Conservation (phyloP, 2,797 vertebrate species). For the Rhynchotus rufescens region DNA sequence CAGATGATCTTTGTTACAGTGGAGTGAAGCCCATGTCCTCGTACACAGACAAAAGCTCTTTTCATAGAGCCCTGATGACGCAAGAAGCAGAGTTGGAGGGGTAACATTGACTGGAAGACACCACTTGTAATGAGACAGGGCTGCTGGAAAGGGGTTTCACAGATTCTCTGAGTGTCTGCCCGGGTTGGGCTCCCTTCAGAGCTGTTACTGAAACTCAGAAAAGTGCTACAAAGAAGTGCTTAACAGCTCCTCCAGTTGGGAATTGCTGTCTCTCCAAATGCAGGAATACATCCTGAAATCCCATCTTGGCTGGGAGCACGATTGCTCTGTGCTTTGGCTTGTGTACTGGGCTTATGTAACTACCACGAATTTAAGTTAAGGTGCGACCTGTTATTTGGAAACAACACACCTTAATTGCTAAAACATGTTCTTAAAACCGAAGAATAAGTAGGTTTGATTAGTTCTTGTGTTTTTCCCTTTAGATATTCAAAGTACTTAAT, state of each 20-base stretch:
- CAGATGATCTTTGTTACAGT: background rate
- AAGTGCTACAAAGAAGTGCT: background rate
- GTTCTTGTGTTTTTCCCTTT: background rate
- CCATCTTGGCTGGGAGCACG: background rate
- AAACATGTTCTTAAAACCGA: background rate
- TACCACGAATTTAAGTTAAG: background rate
- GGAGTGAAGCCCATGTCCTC: background rate
- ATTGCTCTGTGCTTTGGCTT: background rate
- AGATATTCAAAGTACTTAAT: rapidly evolving
- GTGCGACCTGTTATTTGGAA: background rate
- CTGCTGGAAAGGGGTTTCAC: background rate
- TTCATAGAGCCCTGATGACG: background rate
- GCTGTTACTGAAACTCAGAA: background rate
- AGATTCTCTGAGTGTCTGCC: background rate
- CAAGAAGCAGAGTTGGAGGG: background rate
- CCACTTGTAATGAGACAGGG: background rate
- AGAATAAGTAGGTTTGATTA: background rate
- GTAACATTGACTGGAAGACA: background rate
- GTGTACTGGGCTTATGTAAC: background rate
- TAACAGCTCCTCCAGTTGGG: background rate
- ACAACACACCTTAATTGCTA: background rate
- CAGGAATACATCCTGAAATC: background rate
- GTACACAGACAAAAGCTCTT: background rate
- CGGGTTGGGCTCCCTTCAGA: background rate
- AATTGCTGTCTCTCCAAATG: background rate